Evolutionary conservation across 1,140 invertebrate genomes (phyloP), one percentile per base, ranked within the genome.

Genomic region (Scaptodrosophila lebanonensis): DNA sequence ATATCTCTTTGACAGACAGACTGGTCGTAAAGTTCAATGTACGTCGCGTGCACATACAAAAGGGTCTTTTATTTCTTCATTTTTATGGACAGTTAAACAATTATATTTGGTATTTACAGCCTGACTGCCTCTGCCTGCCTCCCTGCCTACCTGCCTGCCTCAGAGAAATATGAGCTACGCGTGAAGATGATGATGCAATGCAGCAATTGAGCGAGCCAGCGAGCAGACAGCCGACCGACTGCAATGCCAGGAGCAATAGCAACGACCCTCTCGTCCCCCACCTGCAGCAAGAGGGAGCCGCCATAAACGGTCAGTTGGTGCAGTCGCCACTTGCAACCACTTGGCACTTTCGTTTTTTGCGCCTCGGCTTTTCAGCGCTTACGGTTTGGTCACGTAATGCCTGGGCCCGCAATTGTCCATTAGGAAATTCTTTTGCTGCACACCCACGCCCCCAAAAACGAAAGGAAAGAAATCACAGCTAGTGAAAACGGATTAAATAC

Each of bases 71-170:
- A 62, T 58, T 62, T 66, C 53, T 66, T 59, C 61, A 75, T 57
- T 70, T 82, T 82, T 82, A 69, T 79, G 76, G 61, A 69, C 69
- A 79, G 69, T 79, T 75, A 60, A 75, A 82, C 70, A 79, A 82
- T 79, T 73, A 82, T 79, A 69, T 79, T 79, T 79, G 75, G 75
- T 82, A 82, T 79, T 79, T 82, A 79, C 73, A 62, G 45, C 65
- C 47, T 36, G 30, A n/a, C n/a, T n/a, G n/a, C n/a, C n/a, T n/a
- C n/a, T n/a, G n/a, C n/a, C 52, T 51, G 52, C 47, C 51, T 56
- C 51, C 36, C 20, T 59, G 51, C 39, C 40, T 16, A 17, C 18
- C 20, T 25, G 15, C 9, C 30, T 25, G 39, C 44, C 32, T 5
- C 32, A 27, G 63, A 47, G 45, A 66, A 82, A 79, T 79, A 73